Conservation (phyloP, 2,888 invertebrate genomes). For the Carabus problematicus region DNA sequence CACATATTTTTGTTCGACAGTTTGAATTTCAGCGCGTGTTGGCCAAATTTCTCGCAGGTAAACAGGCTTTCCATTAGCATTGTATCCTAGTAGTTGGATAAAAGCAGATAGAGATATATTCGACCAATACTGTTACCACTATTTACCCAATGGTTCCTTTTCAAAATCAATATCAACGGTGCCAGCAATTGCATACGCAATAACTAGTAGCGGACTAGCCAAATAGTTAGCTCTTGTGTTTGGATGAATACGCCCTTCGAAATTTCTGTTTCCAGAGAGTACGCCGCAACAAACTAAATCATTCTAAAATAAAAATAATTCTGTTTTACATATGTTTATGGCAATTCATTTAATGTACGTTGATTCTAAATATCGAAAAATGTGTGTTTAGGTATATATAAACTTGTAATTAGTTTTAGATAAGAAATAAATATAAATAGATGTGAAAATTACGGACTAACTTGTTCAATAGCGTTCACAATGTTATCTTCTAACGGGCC, state of each 20-base stretch:
- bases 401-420: neutral
- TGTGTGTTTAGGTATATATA: neutral
- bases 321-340: too few species aligned
- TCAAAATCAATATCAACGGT: conserved; percentile 95
- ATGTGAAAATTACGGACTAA: conserved; percentile 51
- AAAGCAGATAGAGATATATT: conserved; percentile 21
- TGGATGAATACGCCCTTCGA: conserved; percentile 97
- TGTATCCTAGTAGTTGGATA: conserved; percentile 17
- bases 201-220: conserved; percentile 95
- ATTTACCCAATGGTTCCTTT: conserved; percentile 78
- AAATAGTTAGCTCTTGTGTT: conserved; percentile 96
- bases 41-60: conserved; percentile 97
- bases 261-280: conserved; percentile 96
- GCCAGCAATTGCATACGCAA: conserved; percentile 97
- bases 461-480: conserved; percentile 90
- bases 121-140: neutral
- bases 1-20: conserved; percentile 85
- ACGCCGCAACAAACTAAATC: conserved; percentile 95
- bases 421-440: too few species aligned
- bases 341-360: too few species aligned
- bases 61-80: conserved; percentile 74
- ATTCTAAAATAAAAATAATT: conserved; percentile 65
- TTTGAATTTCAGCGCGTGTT: conserved; percentile 85
- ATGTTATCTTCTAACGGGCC: conserved; percentile 93
- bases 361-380: too few species aligned